These are phyloP conservation scores for Hemithea aestivaria DNA, from an alignment of 2,888 invertebrate genomes.

Conservation along the genomic window DNA sequence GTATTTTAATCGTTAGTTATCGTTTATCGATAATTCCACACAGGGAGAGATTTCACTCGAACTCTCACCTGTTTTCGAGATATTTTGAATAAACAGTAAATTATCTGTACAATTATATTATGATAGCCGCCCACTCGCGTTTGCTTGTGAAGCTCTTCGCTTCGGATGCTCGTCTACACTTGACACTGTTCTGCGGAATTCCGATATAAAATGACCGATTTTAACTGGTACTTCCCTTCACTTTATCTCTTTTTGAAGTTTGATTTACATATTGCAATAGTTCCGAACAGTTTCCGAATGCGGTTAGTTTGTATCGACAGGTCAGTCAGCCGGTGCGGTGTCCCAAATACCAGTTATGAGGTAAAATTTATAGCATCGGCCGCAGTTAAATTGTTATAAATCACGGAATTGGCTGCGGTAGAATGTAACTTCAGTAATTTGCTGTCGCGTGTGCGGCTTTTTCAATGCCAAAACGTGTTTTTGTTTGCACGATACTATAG, in stretches of 20 bases:
- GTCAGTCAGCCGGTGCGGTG: slow-evolving; percentile 30
- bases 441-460: slow-evolving; percentile 24
- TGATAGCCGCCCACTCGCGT: slow-evolving; percentile 28
- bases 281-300: slow-evolving; percentile 28
- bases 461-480: slow-evolving; percentile 23
- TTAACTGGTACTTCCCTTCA: slow-evolving; percentile 16
- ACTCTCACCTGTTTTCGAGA: slow-evolving; percentile 27
- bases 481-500: slow-evolving; percentile 15
- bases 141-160: slow-evolving; percentile 36
- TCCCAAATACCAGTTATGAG: slow-evolving; percentile 44
- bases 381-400: slow-evolving; percentile 34
- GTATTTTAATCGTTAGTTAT: slow-evolving; percentile 13
- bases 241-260: slow-evolving; percentile 16
- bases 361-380: slow-evolving; percentile 36
- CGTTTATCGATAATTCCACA: slow-evolving; percentile 7
- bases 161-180: slow-evolving; percentile 33
- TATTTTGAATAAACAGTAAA: slow-evolving; percentile 28
- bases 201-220: slow-evolving; percentile 21
- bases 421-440: slow-evolving; percentile 30
- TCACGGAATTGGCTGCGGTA: slow-evolving; percentile 27
- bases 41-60: slow-evolving; percentile 30
- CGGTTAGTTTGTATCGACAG: slow-evolving; percentile 29
- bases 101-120: slow-evolving; percentile 32
- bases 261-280: slow-evolving; percentile 29
- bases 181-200: slow-evolving; percentile 38